A percentile compares a stretch with the other conserved stretches of the same genome.
These are phyloP conservation scores for Hippocampus guttulatus DNA, from an alignment of 2,113 vertebrate genomes.

Conservation along the genomic window DNA sequence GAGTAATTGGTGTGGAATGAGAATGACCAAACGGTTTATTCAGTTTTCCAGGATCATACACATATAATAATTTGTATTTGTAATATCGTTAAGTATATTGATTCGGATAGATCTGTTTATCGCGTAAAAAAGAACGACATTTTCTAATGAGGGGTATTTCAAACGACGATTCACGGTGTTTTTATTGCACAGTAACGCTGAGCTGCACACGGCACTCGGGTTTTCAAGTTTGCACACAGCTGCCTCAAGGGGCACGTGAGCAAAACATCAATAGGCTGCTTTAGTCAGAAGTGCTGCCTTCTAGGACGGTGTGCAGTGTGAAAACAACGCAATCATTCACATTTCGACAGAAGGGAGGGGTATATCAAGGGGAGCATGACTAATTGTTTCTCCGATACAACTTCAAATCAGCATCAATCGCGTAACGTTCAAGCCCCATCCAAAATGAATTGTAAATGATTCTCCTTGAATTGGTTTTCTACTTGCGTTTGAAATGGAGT, in stretches of 20 bases:
- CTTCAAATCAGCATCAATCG: background rate
- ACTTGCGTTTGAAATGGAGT: too few relatives aligned
- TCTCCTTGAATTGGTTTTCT: too few relatives aligned
- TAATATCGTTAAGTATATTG: background rate
- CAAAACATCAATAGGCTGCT: background rate
- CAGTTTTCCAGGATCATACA: background rate
- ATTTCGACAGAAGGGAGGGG: background rate
- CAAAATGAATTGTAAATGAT: background rate
- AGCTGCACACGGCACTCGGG: slow-evolving; percentile 49
- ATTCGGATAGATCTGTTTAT: background rate
- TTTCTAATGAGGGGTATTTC: background rate
- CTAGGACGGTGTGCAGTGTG: slow-evolving; percentile 15
- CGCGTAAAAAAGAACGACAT: background rate
- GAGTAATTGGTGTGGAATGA: background rate
- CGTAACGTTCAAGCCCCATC: background rate
- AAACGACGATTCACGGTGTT: background rate
- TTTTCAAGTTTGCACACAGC: slow-evolving; percentile 35
- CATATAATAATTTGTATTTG: background rate
- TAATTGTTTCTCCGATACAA: background rate
- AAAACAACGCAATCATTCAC: background rate
- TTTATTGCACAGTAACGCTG: background rate
- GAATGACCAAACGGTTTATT: background rate
- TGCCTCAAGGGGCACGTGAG: slow-evolving; percentile 5
- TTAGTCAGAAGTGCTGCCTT: slow-evolving; percentile 33
- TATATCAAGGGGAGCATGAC: background rate